Percentiles rank a stretch among this genome's conserved stretches.
Evolutionary conservation across 1,140 invertebrate genomes (phyloP).

Genomic region (Drosophila ogumai): DNA sequence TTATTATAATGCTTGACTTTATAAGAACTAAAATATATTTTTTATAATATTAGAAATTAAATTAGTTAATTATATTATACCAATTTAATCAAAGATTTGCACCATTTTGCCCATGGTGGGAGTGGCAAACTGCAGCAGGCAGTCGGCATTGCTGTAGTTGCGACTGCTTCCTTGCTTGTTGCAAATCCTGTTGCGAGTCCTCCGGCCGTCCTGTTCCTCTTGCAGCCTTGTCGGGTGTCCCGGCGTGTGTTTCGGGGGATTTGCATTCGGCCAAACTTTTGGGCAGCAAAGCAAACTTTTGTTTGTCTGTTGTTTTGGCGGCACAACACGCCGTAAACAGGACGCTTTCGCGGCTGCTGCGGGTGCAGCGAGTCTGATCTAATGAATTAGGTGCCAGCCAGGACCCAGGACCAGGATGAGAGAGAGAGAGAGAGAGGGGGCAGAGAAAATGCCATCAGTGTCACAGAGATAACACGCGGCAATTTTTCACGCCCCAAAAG

Average conservation of each 20-base stretch:
- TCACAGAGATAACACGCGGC: conserved; percentile 33
- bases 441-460: conserved; percentile 19
- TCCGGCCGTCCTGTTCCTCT: background rate
- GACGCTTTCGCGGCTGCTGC: conserved; percentile 5
- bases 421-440: background rate
- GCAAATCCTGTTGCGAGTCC: conserved; percentile 6
- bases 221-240: background rate
- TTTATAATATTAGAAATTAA: too few species aligned
- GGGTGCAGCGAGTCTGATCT: conserved; percentile 32
- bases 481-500: conserved; percentile 31
- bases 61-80: background rate
- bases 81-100: background rate
- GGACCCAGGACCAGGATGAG: background rate
- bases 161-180: conserved; percentile 1
- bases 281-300: conserved; percentile 42
- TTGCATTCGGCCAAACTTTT: conserved; percentile 51
- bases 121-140: background rate
- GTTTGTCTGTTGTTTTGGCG: conserved; percentile 56
- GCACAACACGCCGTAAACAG: conserved; percentile 23
- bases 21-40: too few species aligned
- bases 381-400: conserved; percentile 43
- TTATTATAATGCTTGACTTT: too few species aligned
- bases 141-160: background rate
- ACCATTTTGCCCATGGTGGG: background rate
- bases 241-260: conserved; percentile 32